Evolutionary conservation across 2,888 invertebrate species (phyloP).

Genomic region (Agriotes lineatus): DNA sequence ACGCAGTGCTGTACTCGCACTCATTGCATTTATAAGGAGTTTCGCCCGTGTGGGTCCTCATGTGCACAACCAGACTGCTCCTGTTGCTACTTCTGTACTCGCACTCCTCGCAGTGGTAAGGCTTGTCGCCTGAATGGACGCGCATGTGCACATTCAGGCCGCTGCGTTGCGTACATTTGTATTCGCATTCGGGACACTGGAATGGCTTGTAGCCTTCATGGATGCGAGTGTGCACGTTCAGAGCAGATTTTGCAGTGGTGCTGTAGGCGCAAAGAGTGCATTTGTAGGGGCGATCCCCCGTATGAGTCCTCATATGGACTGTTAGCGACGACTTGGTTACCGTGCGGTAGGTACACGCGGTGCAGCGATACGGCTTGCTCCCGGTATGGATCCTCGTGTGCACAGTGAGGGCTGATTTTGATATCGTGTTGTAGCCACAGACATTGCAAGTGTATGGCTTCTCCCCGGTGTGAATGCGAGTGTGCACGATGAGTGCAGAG

Average conservation of each 20-base stretch:
- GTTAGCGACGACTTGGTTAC: conserved; percentile 31
- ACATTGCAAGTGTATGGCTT: conserved; percentile 36
- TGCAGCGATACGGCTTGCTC: conserved; percentile 36
- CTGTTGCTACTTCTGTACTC: conserved; percentile 29
- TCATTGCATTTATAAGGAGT: conserved; percentile 33
- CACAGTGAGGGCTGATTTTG: conserved; percentile 36
- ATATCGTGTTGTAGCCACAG: conserved; percentile 32
- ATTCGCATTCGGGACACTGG: conserved; percentile 31
- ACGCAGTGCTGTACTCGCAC: conserved; percentile 32
- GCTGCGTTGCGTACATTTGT: conserved; percentile 29
- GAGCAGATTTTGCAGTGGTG: conserved; percentile 34
- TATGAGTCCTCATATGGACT: conserved; percentile 40
- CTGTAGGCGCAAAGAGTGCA: conserved; percentile 35
- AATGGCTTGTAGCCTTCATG: conserved; percentile 38
- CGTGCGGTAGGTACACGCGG: conserved; percentile 30
- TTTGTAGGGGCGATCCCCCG: conserved; percentile 34
- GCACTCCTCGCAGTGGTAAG: conserved; percentile 32
- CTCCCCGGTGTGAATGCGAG: conserved; percentile 33
- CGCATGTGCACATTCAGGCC: conserved; percentile 33
- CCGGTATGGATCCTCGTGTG: conserved; percentile 42
- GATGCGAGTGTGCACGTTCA: conserved; percentile 36
- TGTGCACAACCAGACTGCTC: conserved; percentile 35
- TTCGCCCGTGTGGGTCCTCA: conserved; percentile 32
- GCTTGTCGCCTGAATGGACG: conserved; percentile 37
- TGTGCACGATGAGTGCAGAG: conserved; percentile 33